Base-by-base conservation (phyloP, 2,888 invertebrate species). In the Sinhomidia bicolor region DNA sequence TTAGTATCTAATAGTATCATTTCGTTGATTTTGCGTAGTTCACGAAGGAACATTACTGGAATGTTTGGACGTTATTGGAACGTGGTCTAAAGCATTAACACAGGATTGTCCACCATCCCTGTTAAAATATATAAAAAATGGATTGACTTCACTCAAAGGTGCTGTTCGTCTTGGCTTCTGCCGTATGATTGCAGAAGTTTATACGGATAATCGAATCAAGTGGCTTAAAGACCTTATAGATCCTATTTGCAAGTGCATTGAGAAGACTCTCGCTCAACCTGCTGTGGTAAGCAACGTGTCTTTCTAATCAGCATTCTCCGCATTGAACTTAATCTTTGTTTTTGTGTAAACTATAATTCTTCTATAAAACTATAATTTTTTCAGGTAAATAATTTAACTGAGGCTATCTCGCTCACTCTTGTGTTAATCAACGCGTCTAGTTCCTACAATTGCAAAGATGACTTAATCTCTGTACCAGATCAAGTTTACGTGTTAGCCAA, bases 31-130 rank as follows among this genome's bases (percentile, higher is more conserved):
- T n/a, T n/a, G n/a, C n/a, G n/a, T 65, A 95, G 97, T 97, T 44
- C 98, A 99, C 93, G 99, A 99, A 94, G 97, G 97, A 93, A 98
- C 97, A 0, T 94, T 98, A 81, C 95, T 97, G 90, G 96, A 96
- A 92, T 96, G 97, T 7, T 94, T 98, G 29, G 96, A 97, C 92
- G 96, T 96, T 95, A 95, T 98, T 93, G 95, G 96, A 7, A 93
- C 96, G 29, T 99, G 98, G 99, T 95, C 96, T 78, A 93, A 93
- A 17, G 95, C 96, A 93, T 95, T 96, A 90, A 95, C 94, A n/a
- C 95, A 95, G 89, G 94, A 80, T 5, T 54, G 96, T 47, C 96
- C 97, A 0, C 14, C 85, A 51, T 78, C 90, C 2, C 57, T 90
- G 6, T 44, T 79, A 1, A 82, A 76, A 9, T 92, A 89, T 57